Percentiles rank a stretch among this genome's conserved stretches.
Conservation (phyloP, 1,140 invertebrate genomes). For the Cardiocondyla obscurior region DNA sequence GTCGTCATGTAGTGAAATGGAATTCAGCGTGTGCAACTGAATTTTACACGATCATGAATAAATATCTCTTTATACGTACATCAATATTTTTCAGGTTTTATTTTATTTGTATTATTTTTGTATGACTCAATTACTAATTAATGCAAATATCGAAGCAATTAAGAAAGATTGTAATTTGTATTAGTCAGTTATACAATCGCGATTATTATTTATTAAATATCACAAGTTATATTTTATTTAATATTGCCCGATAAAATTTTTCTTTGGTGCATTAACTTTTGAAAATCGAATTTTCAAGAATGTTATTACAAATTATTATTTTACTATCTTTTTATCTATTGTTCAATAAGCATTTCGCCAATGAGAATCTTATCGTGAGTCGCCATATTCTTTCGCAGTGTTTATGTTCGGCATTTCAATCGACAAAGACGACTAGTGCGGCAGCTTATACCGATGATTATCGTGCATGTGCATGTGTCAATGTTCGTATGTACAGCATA, state of each 20-base stretch:
- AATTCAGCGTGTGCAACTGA: conserved; percentile 74
- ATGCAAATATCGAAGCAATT: neutral
- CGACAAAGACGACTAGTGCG: no score
- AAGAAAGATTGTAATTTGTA: neutral
- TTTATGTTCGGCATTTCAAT: neutral
- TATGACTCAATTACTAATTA: neutral
- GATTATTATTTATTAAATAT: no score
- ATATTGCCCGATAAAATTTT: neutral
- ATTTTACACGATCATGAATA: conserved; percentile 77
- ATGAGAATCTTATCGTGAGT: neutral
- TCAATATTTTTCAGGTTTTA: conserved; percentile 21
- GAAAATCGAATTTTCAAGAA: neutral
- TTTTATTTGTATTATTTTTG: neutral
- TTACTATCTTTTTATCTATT: neutral
- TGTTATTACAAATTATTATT: neutral
- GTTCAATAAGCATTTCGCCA: neutral
- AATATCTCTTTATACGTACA: conserved; percentile 80
- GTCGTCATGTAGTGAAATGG: conserved; percentile 79
- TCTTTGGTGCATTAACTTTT: neutral
- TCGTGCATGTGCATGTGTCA: no score
- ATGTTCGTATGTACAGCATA: neutral
- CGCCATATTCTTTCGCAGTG: neutral
- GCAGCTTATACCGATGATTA: no score
- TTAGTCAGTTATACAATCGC: neutral
- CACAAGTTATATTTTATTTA: no score